Evolutionary conservation across 2,888 invertebrate species (phyloP), one percentile per base, ranked within the genome.

Genomic region (Eupithecia subumbrata): DNA sequence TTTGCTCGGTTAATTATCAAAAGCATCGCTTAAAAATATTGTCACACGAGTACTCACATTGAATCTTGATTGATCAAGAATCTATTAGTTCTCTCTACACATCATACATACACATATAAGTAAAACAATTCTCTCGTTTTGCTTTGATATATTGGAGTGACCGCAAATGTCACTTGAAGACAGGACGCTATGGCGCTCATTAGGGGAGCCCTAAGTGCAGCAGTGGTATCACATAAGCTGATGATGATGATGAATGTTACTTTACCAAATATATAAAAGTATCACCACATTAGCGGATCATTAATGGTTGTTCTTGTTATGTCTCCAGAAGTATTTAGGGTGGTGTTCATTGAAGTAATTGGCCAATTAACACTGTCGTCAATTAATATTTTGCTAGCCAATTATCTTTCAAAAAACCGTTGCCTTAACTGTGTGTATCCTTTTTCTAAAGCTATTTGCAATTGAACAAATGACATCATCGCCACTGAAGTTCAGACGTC

Each of bases 401-500:
- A 52, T 11, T 56, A 56, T 22, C 30, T 34, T 34, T 3, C 1
- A 64, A 30, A 16, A 64, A 34, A 34, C 9, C 34, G 1, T 14
- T 12, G 43, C 68, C 0, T 12, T 45, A 22, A 45, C 12, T 43
- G 43, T 30, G 30, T 30, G 30, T 68, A 68, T 68, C 43, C 68
- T 68, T 68, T 68, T 68, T 67, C 12, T 43, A 43, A 52, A 69
- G 30, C 48, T 45, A 30, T 70, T 56, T 40, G 22, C 48, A 52
- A 40, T 69, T 69, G 18, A 69, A 48, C 14, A 48, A 48, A 69
- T 69, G 45, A 69, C n/a, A 69, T 69, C 69, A 69, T 69, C 2
- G 25, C 68, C 9, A 40, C 12, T 68, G 68, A 68, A 68, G 68
- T 68, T 22, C 68, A 68, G n/a, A 43, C 68, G 68, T 43, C 66